These are phyloP conservation scores for Rutpela maculata DNA, from an alignment of 2,888 invertebrate species.

Conservation along the genomic window DNA sequence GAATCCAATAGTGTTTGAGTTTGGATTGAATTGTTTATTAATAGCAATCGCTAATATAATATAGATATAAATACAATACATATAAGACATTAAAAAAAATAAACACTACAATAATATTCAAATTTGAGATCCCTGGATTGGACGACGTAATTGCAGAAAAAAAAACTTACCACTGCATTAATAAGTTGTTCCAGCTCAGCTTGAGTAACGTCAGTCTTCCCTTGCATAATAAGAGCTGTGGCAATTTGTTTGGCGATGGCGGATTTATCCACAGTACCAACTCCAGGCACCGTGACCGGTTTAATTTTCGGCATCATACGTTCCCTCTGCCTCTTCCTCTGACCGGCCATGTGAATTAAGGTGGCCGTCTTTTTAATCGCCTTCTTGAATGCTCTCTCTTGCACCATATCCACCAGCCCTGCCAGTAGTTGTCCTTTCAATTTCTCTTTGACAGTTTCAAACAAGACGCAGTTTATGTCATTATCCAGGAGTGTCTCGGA, in stretches of 20 bases:
- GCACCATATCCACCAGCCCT: conserved; percentile 75
- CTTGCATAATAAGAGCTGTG: conserved; percentile 85
- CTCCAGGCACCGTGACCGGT: conserved; percentile 80
- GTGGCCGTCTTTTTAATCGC: conserved; percentile 87
- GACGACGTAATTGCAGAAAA: no score
- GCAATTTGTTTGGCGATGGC: conserved; percentile 89
- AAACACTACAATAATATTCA: no score
- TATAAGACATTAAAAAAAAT: no score
- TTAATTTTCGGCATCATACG: conserved; percentile 64
- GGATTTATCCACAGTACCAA: conserved; percentile 85
- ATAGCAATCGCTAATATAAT: no score
- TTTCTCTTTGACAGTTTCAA: conserved; percentile 92
- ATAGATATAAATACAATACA: no score
- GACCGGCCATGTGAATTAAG: conserved; percentile 81
- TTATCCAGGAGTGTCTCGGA: conserved; percentile 84
- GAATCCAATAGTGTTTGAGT: no score
- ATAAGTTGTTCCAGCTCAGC: conserved; percentile 87
- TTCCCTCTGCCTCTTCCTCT: conserved; percentile 72
- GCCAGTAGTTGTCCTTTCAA: conserved; percentile 76
- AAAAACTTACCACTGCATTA: conserved; percentile 82
- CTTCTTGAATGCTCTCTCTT: conserved; percentile 83
- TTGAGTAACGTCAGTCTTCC: conserved; percentile 87
- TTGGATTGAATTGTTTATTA: no score
- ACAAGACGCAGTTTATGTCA: conserved; percentile 84
- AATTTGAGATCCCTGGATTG: no score